Conservation (phyloP, 1,140 invertebrate species). For the Cotesia glomerata region DNA sequence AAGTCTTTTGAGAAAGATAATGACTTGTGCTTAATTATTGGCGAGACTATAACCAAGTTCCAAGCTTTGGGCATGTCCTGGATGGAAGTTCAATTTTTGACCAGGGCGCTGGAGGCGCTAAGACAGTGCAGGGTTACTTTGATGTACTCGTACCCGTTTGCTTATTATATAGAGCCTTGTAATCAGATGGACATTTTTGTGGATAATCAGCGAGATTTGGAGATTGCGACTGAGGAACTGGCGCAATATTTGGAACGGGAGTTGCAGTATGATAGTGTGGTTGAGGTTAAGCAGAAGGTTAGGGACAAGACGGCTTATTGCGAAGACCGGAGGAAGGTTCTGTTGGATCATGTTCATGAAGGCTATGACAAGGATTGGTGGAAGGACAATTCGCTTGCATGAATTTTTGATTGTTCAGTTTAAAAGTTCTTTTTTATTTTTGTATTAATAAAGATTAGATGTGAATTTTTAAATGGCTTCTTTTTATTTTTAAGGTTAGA, state of each 20-base stretch:
- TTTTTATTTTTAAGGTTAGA: no score
- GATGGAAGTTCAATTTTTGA: conserved; percentile 85
- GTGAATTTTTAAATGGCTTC: no score
- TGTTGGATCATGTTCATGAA: conserved; percentile 96
- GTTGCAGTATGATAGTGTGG: conserved; percentile 95
- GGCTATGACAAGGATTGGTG: conserved; percentile 99
- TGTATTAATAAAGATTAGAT: no score
- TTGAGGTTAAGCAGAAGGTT: conserved; percentile 99
- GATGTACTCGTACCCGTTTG: conserved; percentile 99
- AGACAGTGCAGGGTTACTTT: conserved; percentile 96
- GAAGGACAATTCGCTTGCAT: conserved; percentile 73
- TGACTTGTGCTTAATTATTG: no score
- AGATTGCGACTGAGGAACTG: conserved; percentile 94
- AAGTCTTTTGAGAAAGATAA: no score
- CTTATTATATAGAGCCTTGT: conserved; percentile 96
- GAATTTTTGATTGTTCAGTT: no score
- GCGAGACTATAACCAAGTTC: no score
- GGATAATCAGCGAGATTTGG: conserved; percentile 98
- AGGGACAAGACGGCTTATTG: conserved; percentile 99
- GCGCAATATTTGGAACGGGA: conserved; percentile 98
- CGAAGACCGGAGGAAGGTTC: conserved; percentile 91
- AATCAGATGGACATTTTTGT: conserved; percentile 99
- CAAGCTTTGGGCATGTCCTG: background rate
- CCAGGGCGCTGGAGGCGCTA: conserved; percentile 96
- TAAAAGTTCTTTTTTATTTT: no score